A percentile compares a stretch with the other conserved stretches of the same genome.
These are phyloP conservation scores for Stegostoma tigrinum DNA, from an alignment of 2,113 vertebrate species.

Conservation along the genomic window DNA sequence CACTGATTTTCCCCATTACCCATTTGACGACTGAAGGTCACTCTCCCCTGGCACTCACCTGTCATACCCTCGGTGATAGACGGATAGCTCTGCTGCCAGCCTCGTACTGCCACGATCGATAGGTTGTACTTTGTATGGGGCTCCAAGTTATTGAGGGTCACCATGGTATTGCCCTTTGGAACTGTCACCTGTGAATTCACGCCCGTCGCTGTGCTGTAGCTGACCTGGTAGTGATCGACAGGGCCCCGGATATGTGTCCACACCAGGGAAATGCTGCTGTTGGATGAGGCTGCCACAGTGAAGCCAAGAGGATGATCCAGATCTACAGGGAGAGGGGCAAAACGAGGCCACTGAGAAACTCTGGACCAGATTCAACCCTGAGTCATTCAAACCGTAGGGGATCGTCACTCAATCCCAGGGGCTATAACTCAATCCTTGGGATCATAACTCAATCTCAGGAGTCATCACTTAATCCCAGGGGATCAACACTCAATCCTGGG, in stretches of 20 bases:
- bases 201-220: conserved; percentile 78
- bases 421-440: not conserved
- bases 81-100: conserved; percentile 82
- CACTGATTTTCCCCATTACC: not conserved
- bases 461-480: no score
- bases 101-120: conserved; percentile 79
- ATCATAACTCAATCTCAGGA: not conserved
- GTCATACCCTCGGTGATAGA: conserved; percentile 88
- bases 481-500: not conserved
- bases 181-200: conserved; percentile 76
- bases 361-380: not conserved
- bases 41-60: conserved; percentile 57
- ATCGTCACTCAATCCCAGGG: not conserved
- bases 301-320: conserved; percentile 83
- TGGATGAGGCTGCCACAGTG: conserved; percentile 80
- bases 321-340: conserved; percentile 54
- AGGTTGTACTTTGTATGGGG: conserved; percentile 89
- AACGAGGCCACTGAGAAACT: not conserved
- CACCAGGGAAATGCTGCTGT: conserved; percentile 79
- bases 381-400: not conserved
- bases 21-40: not conserved
- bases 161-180: conserved; percentile 62
- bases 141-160: conserved; percentile 77
- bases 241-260: conserved; percentile 83
- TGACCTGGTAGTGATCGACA: conserved; percentile 88